A percentile compares a stretch with the other conserved stretches of the same genome.
These are phyloP conservation scores for Xanthia icteritia DNA, from an alignment of 2,888 invertebrate species.

Conservation along the genomic window DNA sequence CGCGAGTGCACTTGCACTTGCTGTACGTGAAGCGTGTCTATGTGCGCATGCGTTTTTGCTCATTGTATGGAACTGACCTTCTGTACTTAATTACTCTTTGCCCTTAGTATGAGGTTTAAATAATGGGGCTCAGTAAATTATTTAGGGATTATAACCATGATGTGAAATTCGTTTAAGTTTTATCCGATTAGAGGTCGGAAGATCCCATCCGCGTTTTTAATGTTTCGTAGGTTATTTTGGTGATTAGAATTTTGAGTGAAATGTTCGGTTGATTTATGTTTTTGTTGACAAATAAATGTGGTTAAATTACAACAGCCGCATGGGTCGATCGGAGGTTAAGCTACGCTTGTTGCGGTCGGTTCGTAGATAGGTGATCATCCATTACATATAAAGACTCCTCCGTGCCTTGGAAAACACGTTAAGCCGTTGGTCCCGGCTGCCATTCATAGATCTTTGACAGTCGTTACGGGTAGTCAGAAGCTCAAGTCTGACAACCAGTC, in stretches of 20 bases:
- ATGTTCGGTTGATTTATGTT: neutral
- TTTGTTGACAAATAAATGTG: no score
- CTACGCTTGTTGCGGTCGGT: no score
- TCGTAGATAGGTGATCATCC: no score
- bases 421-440: no score
- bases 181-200: constrained; percentile 32
- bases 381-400: no score
- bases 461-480: no score
- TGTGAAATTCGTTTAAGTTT: constrained; percentile 38
- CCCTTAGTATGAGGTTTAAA: constrained; percentile 3
- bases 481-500: no score
- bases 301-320: no score
- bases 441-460: no score
- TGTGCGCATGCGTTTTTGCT: neutral
- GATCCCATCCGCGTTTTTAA: neutral
- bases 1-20: neutral
- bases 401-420: no score
- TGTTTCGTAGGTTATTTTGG: neutral
- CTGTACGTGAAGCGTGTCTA: neutral
- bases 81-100: neutral
- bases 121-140: constrained; percentile 43
- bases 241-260: neutral
- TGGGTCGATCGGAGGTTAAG: no score
- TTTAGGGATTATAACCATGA: constrained; percentile 13
- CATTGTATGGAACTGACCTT: neutral